Evolutionary conservation across 2,113 vertebrate genomes (phyloP).

Genomic region (Porphyrio hochstetteri): DNA sequence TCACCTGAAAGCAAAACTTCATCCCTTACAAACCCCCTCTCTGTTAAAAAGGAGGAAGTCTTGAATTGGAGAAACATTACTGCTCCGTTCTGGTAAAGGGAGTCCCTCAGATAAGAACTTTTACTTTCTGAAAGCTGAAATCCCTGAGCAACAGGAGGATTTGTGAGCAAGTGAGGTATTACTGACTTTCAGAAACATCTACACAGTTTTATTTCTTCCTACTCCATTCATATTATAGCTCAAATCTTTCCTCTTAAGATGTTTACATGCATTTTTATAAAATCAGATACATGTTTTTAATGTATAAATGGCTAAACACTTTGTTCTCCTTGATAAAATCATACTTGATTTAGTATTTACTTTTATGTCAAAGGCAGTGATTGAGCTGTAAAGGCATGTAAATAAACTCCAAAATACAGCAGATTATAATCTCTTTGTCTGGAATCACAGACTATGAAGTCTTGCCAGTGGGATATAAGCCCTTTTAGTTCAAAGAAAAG

Average conservation of each 20-base stretch:
- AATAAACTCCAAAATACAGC: not conserved
- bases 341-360: not conserved
- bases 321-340: not conserved
- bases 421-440: not conserved
- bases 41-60: not conserved
- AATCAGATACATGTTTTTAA: not conserved
- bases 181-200: not conserved
- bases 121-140: not conserved
- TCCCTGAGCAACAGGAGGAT: not conserved
- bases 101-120: not conserved
- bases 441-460: not conserved
- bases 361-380: not conserved
- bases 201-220: not conserved
- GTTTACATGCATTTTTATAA: not conserved
- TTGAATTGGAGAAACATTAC: not conserved
- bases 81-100: not conserved
- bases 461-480: not conserved
- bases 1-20: not conserved
- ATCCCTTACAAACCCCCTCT: not conserved
- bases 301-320: not conserved
- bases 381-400: not conserved
- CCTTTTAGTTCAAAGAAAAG: not conserved
- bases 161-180: not conserved
- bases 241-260: not conserved
- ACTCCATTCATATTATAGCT: not conserved